These are phyloP conservation scores for Pheosia gnoma DNA, from an alignment of 2,888 invertebrate genomes.

Conservation along the genomic window DNA sequence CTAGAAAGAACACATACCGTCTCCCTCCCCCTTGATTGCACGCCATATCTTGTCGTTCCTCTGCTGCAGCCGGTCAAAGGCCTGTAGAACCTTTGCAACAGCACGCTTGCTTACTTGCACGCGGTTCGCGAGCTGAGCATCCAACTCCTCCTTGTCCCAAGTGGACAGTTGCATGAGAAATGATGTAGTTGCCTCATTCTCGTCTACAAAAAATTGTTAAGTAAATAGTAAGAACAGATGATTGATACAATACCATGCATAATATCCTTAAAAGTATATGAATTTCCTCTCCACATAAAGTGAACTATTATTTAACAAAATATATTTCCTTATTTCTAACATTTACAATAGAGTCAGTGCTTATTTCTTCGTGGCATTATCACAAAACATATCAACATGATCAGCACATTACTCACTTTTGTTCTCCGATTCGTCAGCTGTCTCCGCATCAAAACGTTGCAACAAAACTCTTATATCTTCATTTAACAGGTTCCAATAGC, in stretches of 20 bases:
- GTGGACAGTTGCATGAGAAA: slow-evolving; percentile 97
- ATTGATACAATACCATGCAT: too few relatives aligned
- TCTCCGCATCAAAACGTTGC: slow-evolving; percentile 98
- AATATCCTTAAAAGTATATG: too few relatives aligned
- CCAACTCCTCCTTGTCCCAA: slow-evolving; percentile 98
- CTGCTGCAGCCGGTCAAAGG: slow-evolving; percentile 97
- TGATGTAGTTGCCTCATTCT: slow-evolving; percentile 97
- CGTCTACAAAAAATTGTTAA: slow-evolving; percentile 86
- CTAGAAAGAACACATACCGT: slow-evolving; percentile 70
- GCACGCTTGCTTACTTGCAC: slow-evolving; percentile 98
- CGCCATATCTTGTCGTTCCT: slow-evolving; percentile 97
- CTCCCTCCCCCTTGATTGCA: slow-evolving; percentile 92
- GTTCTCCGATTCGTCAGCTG: slow-evolving; percentile 97
- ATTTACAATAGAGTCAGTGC: too few relatives aligned
- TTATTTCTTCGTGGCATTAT: too few relatives aligned
- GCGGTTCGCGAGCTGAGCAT: slow-evolving; percentile 96
- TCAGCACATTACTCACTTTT: slow-evolving; percentile 86
- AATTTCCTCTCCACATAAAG: too few relatives aligned
- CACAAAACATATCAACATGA: too few relatives aligned
- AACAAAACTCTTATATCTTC: slow-evolving; percentile 97
- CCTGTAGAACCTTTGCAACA: slow-evolving; percentile 98
- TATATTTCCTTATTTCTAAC: too few relatives aligned
- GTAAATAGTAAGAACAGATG: background rate
- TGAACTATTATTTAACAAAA: too few relatives aligned
- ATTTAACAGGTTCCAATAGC: slow-evolving; percentile 98